Percentiles rank a stretch among this genome's conserved stretches.
Evolutionary conservation across 1,140 invertebrate genomes (phyloP).

Genomic region (Trichonephila inaurata): DNA sequence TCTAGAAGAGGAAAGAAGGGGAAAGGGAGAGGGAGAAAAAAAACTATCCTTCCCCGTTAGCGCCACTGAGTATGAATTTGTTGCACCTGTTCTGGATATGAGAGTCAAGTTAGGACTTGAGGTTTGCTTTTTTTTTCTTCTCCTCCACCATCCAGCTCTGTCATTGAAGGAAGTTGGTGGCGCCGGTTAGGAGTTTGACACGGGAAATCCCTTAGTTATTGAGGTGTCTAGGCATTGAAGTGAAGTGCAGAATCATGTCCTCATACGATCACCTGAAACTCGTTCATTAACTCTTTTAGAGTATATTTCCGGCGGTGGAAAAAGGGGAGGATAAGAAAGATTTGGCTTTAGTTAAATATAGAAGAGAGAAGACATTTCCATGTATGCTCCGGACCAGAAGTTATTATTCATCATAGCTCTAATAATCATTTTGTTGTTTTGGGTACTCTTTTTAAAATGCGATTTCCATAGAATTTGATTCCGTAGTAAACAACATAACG

Average conservation of each 20-base stretch:
- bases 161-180: constrained; percentile 49
- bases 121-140: neutral
- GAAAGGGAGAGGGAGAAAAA: constrained; percentile 11
- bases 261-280: constrained; percentile 18
- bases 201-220: constrained; percentile 25
- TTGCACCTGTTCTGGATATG: constrained; percentile 65
- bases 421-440: too few relatives aligned
- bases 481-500: too few relatives aligned
- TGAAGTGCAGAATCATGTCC: constrained; percentile 40
- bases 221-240: constrained; percentile 45
- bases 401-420: too few relatives aligned
- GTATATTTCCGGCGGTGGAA: neutral
- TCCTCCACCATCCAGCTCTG: neutral
- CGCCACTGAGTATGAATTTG: constrained; percentile 69
- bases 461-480: too few relatives aligned
- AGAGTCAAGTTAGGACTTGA: constrained; percentile 22
- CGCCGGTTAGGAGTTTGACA: constrained; percentile 4
- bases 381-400: too few relatives aligned
- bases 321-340: too few relatives aligned
- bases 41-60: constrained; percentile 6
- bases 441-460: too few relatives aligned
- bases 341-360: neutral
- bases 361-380: neutral
- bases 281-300: constrained; percentile 31
- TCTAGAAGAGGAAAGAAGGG: neutral